Evolutionary conservation across 2,888 invertebrate genomes (phyloP).

Genomic region (Plagiodera versicolora): DNA sequence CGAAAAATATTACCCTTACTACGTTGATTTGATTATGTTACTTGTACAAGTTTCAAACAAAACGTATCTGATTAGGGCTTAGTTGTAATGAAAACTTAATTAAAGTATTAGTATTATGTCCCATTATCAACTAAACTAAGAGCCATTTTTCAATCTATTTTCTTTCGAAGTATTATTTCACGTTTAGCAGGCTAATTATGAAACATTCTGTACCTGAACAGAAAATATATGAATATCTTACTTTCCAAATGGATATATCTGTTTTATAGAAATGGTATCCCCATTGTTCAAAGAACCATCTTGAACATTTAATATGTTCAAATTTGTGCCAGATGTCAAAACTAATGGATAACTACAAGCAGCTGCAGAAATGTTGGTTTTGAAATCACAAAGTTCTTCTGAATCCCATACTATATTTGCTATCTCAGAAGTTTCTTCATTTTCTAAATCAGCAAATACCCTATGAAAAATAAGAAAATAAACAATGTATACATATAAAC

Average conservation of each 20-base stretch:
- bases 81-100: no score
- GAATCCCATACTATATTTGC: neutral
- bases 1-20: no score
- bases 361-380: conserved; percentile 17
- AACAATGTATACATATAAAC: neutral
- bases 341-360: conserved; percentile 29
- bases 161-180: no score
- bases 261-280: conserved; percentile 22
- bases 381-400: conserved; percentile 29
- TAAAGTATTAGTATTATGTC: no score
- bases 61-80: no score
- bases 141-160: no score
- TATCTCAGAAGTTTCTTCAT: neutral
- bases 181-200: no score
- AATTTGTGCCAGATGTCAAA: conserved; percentile 24
- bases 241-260: conserved; percentile 21
- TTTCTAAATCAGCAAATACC: neutral
- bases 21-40: no score
- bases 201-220: no score
- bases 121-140: no score
- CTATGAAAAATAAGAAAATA: conserved; percentile 8
- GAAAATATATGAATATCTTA: conserved; percentile 22
- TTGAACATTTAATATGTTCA: conserved; percentile 27
- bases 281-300: conserved; percentile 14
- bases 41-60: no score